Percentiles rank a stretch among this genome's conserved stretches.
These are phyloP conservation scores for Agriotes lineatus DNA, from an alignment of 2,888 invertebrate genomes.

Conservation along the genomic window DNA sequence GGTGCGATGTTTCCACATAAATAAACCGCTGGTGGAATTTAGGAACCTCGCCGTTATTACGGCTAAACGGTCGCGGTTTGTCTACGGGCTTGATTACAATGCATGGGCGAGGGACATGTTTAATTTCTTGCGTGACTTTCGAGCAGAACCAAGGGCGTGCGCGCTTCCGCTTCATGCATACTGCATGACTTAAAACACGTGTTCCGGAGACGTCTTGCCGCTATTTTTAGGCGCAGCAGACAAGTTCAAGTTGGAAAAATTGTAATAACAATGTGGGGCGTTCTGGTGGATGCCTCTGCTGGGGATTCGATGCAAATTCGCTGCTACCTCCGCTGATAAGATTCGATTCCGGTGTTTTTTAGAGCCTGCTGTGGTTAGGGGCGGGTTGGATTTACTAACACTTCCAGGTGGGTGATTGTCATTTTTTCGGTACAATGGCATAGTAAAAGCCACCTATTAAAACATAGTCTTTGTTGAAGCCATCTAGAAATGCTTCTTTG, in stretches of 20 bases:
- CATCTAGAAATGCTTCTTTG: no score
- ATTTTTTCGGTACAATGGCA: no score
- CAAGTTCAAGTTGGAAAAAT: conserved; percentile 19
- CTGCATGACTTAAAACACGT: conserved; percentile 40
- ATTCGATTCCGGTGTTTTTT: no score
- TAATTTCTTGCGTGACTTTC: conserved; percentile 39
- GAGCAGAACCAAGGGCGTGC: conserved; percentile 40
- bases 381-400: no score
- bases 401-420: no score
- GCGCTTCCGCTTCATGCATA: conserved; percentile 39
- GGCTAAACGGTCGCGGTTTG: conserved; percentile 30
- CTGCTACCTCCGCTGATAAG: no score
- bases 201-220: conserved; percentile 24
- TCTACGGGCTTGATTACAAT: conserved; percentile 32
- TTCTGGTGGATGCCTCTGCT: no score
- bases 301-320: no score
- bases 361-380: no score
- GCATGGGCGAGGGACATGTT: conserved; percentile 28
- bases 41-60: conserved; percentile 29
- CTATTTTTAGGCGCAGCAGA: conserved; percentile 37
- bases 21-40: conserved; percentile 32
- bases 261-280: background rate
- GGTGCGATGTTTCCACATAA: conserved; percentile 26
- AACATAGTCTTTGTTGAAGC: no score
- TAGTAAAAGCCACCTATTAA: no score